These are phyloP conservation scores for Calliphora vomitoria DNA, from an alignment of 2,888 invertebrate species.

Conservation along the genomic window DNA sequence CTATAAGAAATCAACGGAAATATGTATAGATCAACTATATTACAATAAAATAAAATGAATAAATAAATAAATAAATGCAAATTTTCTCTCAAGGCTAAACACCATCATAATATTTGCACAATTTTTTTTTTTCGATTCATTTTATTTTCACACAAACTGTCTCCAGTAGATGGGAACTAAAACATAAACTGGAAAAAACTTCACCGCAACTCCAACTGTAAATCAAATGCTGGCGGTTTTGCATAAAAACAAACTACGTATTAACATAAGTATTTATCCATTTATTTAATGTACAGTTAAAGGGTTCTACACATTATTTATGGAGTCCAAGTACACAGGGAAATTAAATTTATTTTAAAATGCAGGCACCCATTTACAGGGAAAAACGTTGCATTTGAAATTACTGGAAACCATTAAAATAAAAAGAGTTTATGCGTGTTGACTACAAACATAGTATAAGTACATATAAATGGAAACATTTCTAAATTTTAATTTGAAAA, in stretches of 20 bases:
- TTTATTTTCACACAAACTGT: slow-evolving; percentile 40
- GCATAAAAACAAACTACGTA: slow-evolving; percentile 50
- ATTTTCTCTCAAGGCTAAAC: slow-evolving; percentile 60
- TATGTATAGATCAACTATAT: neutral
- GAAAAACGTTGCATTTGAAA: neutral
- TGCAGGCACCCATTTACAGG: slow-evolving; percentile 44
- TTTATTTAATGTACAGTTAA: slow-evolving; percentile 41
- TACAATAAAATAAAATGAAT: neutral
- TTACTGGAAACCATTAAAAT: slow-evolving; percentile 23
- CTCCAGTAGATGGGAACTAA: slow-evolving; percentile 47
- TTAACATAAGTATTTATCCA: slow-evolving; percentile 48
- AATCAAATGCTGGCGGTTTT: slow-evolving; percentile 62
- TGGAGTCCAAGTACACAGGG: slow-evolving; percentile 15
- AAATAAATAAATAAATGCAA: slow-evolving; percentile 48
- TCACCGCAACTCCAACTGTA: slow-evolving; percentile 39
- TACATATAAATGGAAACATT: neutral
- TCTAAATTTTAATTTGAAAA: slow-evolving; percentile 20
- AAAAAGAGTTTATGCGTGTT: neutral
- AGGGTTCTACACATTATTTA: slow-evolving; percentile 26
- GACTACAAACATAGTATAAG: neutral
- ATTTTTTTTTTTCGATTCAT: neutral
- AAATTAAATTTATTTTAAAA: slow-evolving; percentile 50
- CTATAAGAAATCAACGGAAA: neutral
- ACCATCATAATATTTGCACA: slow-evolving; percentile 19
- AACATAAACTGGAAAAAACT: slow-evolving; percentile 35